These are phyloP conservation scores for Clarias gariepinus DNA, from an alignment of 2,113 vertebrate species.

Conservation along the genomic window DNA sequence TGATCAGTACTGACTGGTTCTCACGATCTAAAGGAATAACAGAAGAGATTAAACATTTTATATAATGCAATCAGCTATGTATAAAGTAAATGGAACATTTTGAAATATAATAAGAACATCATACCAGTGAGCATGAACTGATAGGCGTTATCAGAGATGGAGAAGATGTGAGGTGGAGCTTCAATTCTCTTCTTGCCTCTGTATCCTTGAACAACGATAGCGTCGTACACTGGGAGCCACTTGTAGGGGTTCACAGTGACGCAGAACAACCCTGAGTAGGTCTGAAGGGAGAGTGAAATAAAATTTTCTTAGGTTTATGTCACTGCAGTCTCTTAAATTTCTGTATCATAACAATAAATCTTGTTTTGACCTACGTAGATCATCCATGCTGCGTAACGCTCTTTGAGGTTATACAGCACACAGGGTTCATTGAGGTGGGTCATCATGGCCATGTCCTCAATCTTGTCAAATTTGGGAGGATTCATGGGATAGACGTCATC, in stretches of 20 bases:
- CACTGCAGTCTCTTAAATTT: too few relatives aligned
- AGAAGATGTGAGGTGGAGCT: constrained; percentile 74
- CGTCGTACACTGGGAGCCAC: constrained; percentile 76
- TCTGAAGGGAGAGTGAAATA: too few relatives aligned
- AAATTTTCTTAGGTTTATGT: too few relatives aligned
- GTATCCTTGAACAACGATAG: constrained; percentile 69
- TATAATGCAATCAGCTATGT: constrained; percentile 57
- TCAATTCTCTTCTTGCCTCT: constrained; percentile 69
- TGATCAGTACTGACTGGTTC: constrained; percentile 73
- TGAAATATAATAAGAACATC: background rate
- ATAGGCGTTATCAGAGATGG: constrained; percentile 74
- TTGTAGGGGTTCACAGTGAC: too few relatives aligned
- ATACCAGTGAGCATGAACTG: constrained; percentile 72
- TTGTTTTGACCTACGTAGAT: constrained; percentile 71
- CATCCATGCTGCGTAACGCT: constrained; percentile 79
- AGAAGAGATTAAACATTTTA: background rate
- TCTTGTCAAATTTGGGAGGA: too few relatives aligned
- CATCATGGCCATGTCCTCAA: too few relatives aligned
- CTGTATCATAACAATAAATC: too few relatives aligned
- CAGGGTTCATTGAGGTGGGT: too few relatives aligned
- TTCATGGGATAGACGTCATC: too few relatives aligned
- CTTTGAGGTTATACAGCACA: constrained; percentile 67
- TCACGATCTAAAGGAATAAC: constrained; percentile 52
- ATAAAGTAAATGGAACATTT: background rate
- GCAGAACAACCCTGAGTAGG: too few relatives aligned